Evolutionary conservation across 2,113 vertebrate genomes (phyloP).

Genomic region (Bombycilla garrulus): DNA sequence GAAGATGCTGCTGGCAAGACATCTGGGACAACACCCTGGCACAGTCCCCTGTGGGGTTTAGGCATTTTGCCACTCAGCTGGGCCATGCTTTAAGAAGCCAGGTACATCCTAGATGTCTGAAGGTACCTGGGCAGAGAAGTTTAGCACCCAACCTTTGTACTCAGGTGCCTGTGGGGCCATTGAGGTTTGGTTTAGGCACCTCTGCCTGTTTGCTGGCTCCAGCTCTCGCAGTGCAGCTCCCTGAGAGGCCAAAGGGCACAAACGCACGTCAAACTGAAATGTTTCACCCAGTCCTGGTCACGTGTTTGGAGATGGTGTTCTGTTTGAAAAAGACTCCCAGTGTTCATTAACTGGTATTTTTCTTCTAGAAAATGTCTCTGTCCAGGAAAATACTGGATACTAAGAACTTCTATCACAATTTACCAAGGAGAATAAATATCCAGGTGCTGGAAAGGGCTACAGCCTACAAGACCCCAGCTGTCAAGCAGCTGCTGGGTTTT

Average conservation of each 20-base stretch:
- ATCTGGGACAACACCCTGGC: not conserved
- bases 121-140: not conserved
- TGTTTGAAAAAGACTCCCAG: not conserved
- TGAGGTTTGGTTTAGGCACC: not conserved
- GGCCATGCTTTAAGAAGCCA: not conserved
- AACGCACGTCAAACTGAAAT: not conserved
- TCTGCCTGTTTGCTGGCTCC: not conserved
- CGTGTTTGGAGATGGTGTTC: not conserved
- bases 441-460: not conserved
- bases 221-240: not conserved
- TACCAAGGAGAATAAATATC: not conserved
- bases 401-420: not conserved
- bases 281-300: not conserved
- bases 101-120: not conserved
- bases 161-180: not conserved
- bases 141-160: not conserved
- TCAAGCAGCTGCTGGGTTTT: not conserved
- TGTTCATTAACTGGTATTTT: not conserved
- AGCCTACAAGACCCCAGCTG: not conserved
- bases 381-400: not conserved
- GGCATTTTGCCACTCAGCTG: not conserved
- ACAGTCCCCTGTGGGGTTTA: rapidly evolving
- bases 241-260: not conserved
- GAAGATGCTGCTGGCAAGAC: not conserved
- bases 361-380: not conserved